Conservation (phyloP, 2,113 vertebrate genomes). For the Dipodomys ordii region DNA sequence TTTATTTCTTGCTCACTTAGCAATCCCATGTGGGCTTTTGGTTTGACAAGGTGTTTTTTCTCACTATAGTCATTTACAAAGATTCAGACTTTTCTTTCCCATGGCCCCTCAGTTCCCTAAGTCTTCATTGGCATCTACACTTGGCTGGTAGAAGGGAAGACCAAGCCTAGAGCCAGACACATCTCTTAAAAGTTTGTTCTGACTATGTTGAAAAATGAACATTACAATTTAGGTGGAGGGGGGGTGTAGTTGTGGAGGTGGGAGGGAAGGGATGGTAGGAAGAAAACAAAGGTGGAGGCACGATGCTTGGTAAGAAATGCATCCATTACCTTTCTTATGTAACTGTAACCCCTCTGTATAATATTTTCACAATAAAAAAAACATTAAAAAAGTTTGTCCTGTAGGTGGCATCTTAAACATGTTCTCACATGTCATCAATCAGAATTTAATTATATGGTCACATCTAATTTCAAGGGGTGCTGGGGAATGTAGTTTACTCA, state of each 20-base stretch:
- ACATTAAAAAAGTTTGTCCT: not conserved
- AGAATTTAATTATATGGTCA: slow-evolving; percentile 23
- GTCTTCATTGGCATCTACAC: not conserved
- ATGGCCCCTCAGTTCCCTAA: not conserved
- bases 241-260: no score
- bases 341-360: no score
- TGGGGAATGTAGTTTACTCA: slow-evolving; percentile 34
- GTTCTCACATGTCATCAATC: slow-evolving; percentile 7
- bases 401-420: not conserved
- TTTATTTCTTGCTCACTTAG: slow-evolving; percentile 34
- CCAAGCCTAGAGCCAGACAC: not conserved
- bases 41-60: not conserved
- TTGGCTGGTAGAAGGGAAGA: not conserved
- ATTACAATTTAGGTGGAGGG: no score
- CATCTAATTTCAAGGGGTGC: not conserved
- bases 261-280: no score
- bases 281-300: no score
- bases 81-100: slow-evolving; percentile 16
- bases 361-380: no score
- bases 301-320: no score
- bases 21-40: not conserved
- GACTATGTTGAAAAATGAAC: no score
- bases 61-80: not conserved
- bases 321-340: no score
- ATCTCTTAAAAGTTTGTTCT: slow-evolving; percentile 39